These are phyloP conservation scores for Hedya salicella DNA, from an alignment of 2,888 invertebrate genomes.

Conservation along the genomic window DNA sequence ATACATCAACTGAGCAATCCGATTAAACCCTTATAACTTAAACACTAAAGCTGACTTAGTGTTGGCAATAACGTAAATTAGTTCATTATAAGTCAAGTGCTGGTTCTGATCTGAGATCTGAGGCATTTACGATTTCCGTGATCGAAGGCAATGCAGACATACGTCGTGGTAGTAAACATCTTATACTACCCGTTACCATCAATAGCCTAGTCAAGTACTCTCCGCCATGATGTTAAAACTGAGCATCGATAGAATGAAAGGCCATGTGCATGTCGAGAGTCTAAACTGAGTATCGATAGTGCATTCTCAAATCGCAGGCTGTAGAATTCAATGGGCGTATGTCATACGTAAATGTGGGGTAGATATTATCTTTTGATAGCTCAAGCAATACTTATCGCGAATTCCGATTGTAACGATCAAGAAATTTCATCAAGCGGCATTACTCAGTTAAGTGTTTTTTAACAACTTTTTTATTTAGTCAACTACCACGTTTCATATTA, in stretches of 20 bases:
- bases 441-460: conserved; percentile 12
- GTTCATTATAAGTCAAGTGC: conserved; percentile 29
- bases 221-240: conserved; percentile 16
- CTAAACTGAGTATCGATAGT: not conserved
- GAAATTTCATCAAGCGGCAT: conserved; percentile 19
- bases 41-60: not conserved
- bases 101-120: conserved; percentile 26
- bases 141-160: conserved; percentile 50
- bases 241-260: conserved; percentile 5
- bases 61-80: conserved; percentile 19
- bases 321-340: not conserved
- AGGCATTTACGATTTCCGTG: conserved; percentile 53
- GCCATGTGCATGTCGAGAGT: not conserved
- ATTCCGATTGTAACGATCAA: conserved; percentile 29
- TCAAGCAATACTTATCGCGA: conserved; percentile 23
- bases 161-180: conserved; percentile 48
- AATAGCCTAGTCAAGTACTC: not conserved
- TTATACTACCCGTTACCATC: conserved; percentile 41
- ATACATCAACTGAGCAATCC: not conserved
- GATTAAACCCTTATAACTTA: not conserved
- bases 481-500: not conserved
- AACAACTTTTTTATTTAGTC: not conserved
- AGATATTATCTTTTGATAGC: not conserved
- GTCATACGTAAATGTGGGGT: not conserved
- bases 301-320: conserved; percentile 1